Evolutionary conservation across 1,140 invertebrate genomes (phyloP), one percentile per base, ranked within the genome.

Genomic region (Ceratitis capitata): DNA sequence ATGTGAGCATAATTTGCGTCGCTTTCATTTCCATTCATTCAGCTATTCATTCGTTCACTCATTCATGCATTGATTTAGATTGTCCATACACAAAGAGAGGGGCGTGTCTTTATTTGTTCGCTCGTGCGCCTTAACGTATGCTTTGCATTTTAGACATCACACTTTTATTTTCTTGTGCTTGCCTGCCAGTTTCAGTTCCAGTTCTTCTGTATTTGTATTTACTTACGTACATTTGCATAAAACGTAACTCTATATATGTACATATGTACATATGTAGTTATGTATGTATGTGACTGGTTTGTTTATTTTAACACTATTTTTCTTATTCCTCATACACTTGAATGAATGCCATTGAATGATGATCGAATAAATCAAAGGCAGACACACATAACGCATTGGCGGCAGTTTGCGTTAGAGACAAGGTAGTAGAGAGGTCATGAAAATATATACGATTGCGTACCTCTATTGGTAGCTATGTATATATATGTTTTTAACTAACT

Each of bases 41-140:
- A 61, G 26, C 56, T 19, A 61, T 61, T 61, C 23, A 78, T 47
- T 78, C 69, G 39, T 78, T 45, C n/a, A 78, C n/a, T 78, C 69
- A 78, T 78, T 78, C 69, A 32, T 78, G 69, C 69, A 78, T 78
- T 78, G 69, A 78, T 78, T 78, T 78, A 78, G 69, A 78, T 78
- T 45, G 39, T 78, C 69, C 69, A 69, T 69, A n/a, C 61, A 39
- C n/a, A n/a, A n/a, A n/a, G n/a, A n/a, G n/a, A n/a, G n/a, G 58
- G 14, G 61, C n/a, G 9, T 78, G 69, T 7, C 69, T 78, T 78
- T 78, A 23, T 78, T 42, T 78, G 32, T 9, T 45, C n/a, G 69
- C 26, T 78, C 39, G 69, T 78, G 69, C 42, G 39, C 69, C 69
- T 78, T 78, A n/a, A 47, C n/a, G 69, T 78, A 78, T 78, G n/a